These are phyloP conservation scores for Scolanthus callimorphus DNA, from an alignment of 92 coral and sea anemone species.

Conservation along the genomic window DNA sequence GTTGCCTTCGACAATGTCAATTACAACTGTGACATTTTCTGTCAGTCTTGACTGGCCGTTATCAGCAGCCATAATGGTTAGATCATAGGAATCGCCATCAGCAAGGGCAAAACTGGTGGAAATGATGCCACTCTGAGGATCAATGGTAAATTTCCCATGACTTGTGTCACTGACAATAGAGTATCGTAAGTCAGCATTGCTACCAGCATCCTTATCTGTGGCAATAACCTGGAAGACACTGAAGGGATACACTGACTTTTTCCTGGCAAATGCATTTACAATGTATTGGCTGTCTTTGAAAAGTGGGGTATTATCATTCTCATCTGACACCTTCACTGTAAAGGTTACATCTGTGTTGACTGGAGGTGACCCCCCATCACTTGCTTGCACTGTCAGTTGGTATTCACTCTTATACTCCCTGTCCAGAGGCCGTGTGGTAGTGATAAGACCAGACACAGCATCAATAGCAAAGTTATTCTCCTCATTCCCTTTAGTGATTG, in stretches of 20 bases:
- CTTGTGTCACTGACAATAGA: slow-evolving; percentile 24
- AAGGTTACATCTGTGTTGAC: slow-evolving; percentile 51
- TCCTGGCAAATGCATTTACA: slow-evolving; percentile 32
- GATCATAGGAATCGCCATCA: slow-evolving; percentile 38
- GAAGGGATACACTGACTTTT: slow-evolving; percentile 18
- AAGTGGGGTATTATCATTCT: slow-evolving; percentile 76
- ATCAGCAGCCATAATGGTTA: slow-evolving; percentile 67
- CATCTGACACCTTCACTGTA: slow-evolving; percentile 71
- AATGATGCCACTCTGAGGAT: slow-evolving; percentile 68
- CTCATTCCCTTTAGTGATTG: slow-evolving; percentile 72
- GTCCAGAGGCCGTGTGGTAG: slow-evolving; percentile 61
- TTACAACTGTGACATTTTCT: slow-evolving; percentile 37
- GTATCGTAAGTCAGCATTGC: slow-evolving; percentile 62
- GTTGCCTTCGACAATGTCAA: slow-evolving; percentile 34
- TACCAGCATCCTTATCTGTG: slow-evolving; percentile 66
- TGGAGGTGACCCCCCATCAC: slow-evolving; percentile 64
- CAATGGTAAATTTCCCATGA: slow-evolving; percentile 48
- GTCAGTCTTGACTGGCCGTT: slow-evolving; percentile 57
- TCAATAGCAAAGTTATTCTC: slow-evolving; percentile 64
- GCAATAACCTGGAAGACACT: slow-evolving; percentile 60
- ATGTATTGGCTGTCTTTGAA: slow-evolving; percentile 41
- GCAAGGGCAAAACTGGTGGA: slow-evolving; percentile 47
- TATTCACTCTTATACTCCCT: slow-evolving; percentile 46
- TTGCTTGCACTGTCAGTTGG: slow-evolving; percentile 51
- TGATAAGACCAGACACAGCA: slow-evolving; percentile 63